These are phyloP conservation scores for Sula dactylatra DNA, from an alignment of 2,113 vertebrate genomes.

Conservation along the genomic window DNA sequence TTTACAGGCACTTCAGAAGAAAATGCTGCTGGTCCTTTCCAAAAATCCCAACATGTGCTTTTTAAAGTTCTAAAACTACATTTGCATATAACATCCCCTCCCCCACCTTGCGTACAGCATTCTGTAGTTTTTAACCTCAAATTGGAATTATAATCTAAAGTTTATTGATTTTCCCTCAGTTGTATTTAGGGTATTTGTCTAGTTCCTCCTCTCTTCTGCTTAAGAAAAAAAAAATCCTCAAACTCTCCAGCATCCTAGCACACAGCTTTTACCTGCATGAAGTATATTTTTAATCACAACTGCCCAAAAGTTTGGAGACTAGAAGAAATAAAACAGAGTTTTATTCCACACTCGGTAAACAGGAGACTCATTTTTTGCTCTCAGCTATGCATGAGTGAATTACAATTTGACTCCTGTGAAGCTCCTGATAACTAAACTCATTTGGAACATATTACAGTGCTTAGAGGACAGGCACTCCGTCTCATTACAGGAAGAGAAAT, in stretches of 20 bases:
- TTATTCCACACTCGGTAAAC: background rate
- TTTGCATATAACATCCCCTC: background rate
- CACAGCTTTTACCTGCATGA: background rate
- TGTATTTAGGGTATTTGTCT: background rate
- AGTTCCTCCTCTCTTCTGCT: background rate
- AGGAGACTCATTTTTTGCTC: background rate
- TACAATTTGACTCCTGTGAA: background rate
- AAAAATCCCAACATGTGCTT: background rate
- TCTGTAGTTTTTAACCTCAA: background rate
- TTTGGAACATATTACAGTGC: background rate
- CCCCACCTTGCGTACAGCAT: background rate
- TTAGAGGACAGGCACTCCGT: background rate
- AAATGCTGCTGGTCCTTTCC: background rate
- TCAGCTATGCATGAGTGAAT: background rate
- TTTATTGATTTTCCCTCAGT: background rate
- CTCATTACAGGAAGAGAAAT: slow-evolving; percentile 3
- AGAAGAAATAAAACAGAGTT: background rate
- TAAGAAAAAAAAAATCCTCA: background rate
- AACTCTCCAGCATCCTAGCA: background rate
- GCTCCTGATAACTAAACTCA: background rate
- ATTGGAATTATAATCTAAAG: background rate
- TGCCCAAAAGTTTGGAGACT: background rate
- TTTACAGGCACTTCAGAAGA: background rate
- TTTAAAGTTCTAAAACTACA: background rate
- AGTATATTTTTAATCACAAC: background rate